Evolutionary conservation across 2,113 vertebrate genomes (phyloP), one percentile per base, ranked within the genome.

Genomic region (Sprattus sprattus): DNA sequence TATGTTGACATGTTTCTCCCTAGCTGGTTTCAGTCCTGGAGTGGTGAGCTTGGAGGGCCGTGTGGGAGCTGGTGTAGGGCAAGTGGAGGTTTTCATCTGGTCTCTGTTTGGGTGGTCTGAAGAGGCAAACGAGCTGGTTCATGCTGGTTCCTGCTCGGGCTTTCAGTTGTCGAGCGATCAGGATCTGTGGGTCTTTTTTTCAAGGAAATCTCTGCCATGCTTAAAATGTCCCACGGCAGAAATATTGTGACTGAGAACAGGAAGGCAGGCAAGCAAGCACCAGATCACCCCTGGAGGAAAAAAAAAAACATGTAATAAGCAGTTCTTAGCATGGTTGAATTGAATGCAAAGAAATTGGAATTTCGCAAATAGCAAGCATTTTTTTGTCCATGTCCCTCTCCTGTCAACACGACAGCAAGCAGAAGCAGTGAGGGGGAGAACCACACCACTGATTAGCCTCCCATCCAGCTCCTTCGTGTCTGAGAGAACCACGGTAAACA

Each of bases 61-160:
- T 81, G 82, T 75, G 50, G 39, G n/a, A 81, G 45, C 28, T 20
- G 64, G 60, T 8, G 83, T 81, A 85, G 82, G 82, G 80, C 28
- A 39, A 39, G 39, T 39, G 39, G 39, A 39, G 39, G 39, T 39
- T 86, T 89, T 83, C 82, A 89, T 88, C 83, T 46, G 32, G 78
- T 85, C 54, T 25, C n/a, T 81, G 89, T 88, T 87, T 90, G 87
- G 85, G 87, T 90, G 87, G 89, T 86, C 84, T 71, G n/a, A 3
- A 86, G 83, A 85, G 46, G 64, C 87, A 86, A 87, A 80, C 85
- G 64, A 85, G 88, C 60, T 49, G 32, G 45, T 84, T 81, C 64
- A 45, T 84, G 85, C 81, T 57, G 81, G 16, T 57, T 57, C 22
- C 22, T 20, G 18, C 86, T 47, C 39, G n/a, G 7, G 60, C 60